Base-by-base conservation (phyloP, 2,888 invertebrate genomes). In the Tethea ocularis region DNA sequence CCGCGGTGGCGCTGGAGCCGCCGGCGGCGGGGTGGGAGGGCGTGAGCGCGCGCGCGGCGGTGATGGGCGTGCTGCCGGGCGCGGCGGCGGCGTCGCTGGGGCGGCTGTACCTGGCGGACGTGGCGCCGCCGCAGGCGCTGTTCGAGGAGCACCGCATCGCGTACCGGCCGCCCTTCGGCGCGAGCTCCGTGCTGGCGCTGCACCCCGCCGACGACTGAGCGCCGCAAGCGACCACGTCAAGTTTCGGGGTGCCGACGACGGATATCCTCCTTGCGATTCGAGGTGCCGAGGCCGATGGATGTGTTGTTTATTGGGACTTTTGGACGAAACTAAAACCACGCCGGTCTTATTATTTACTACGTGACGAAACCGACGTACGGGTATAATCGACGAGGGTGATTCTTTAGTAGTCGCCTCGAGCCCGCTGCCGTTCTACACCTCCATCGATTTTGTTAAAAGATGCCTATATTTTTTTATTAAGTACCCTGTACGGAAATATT, bases 91-190 rank as follows among this genome's bases (percentile, higher is more conserved):
- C 71, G 56, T 55, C 74, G 64, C 75, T 78, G 60, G 73, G 84
- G 36, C 96, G 96, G 86, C 91, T 97, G 72, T 97, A 97, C 93
- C 94, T 98, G 68, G 97, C 97, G 84, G 97, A 98, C 93, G 94
- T 98, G 78, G 97, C 96, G 70, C 94, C 98, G 78, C 98, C 98
- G 29, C 93, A 94, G 69, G 62, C 59, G 7, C 94, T 97, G 74
- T 97, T 96, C 91, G 91, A 94, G 57, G 96, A 96, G 75, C 95
- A 96, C 71, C 96, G 96, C 59, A 95, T 98, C 64, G 94, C 94
- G 67, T 98, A 98, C 92, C 95, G 95, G 77, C 96, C 97, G 68
- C 98, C 98, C 8, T 98, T 98, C 83, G 91, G 89, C 70, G 91
- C 91, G 60, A 59, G 70, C 59, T 66, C 87, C 60, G 88, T 91